Conservation (phyloP, 2,113 vertebrate genomes). For the Zosterops japonicus region DNA sequence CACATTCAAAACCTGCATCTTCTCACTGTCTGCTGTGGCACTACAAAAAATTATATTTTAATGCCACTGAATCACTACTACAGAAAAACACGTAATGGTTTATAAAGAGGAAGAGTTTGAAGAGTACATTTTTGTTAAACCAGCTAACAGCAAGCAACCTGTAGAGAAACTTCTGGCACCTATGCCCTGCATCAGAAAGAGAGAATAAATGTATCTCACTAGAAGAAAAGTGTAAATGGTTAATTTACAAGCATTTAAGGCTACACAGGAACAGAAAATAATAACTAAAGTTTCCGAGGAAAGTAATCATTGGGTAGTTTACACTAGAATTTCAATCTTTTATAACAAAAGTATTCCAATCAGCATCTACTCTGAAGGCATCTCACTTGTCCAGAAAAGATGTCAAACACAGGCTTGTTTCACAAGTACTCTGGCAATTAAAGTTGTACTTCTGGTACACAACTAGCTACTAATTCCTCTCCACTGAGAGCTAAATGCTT, state of each 20-base stretch:
- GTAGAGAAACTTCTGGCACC: not conserved
- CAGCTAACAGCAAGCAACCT: not conserved
- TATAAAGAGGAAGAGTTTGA: not conserved
- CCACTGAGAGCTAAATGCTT: not conserved
- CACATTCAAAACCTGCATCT: constrained; percentile 12
- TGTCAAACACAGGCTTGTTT: not conserved
- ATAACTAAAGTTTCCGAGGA: not conserved
- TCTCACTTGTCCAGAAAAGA: not conserved
- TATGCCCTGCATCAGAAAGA: not conserved
- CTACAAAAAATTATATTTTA: not conserved
- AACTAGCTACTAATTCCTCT: not conserved
- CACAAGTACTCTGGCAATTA: not conserved
- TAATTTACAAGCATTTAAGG: not conserved
- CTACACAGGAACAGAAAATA: not conserved
- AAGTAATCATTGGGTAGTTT: not conserved
- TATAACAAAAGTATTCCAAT: not conserved
- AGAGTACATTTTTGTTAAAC: not conserved
- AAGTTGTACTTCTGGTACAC: not conserved
- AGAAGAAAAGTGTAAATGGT: not conserved
- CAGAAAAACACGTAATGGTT: not conserved
- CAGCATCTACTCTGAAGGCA: not conserved
- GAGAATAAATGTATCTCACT: not conserved
- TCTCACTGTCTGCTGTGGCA: constrained; percentile 35
- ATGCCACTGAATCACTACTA: not conserved
- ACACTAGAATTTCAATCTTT: not conserved